Evolutionary conservation across 2,888 invertebrate species (phyloP).

Genomic region (Spatulosminthurus flaviceps): DNA sequence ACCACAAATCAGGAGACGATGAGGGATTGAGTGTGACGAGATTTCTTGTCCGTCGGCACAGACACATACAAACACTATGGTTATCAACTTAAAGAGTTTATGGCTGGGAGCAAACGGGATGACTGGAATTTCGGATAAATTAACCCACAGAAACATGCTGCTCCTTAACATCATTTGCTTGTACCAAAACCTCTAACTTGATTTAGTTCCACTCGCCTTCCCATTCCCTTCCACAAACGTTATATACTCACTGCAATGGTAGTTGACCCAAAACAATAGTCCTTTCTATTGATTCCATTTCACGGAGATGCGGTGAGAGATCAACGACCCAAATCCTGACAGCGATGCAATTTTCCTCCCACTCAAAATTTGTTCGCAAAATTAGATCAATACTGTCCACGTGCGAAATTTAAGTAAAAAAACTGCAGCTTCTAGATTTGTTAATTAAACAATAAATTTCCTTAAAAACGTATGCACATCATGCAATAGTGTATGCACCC

Average conservation of each 20-base stretch:
- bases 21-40: background rate
- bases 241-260: background rate
- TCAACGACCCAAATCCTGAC: too few relatives aligned
- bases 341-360: too few relatives aligned
- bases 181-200: background rate
- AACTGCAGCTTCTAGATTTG: too few relatives aligned
- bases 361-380: too few relatives aligned
- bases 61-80: too few relatives aligned
- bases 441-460: too few relatives aligned
- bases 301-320: too few relatives aligned
- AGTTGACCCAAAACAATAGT: background rate
- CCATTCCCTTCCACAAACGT: background rate
- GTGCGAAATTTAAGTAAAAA: too few relatives aligned
- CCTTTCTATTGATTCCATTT: background rate
- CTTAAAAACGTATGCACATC: too few relatives aligned
- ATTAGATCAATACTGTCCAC: too few relatives aligned
- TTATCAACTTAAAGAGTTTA: background rate
- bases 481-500: too few relatives aligned
- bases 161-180: constrained; percentile 20
- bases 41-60: constrained; percentile 14
- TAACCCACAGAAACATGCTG: constrained; percentile 18
- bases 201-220: background rate
- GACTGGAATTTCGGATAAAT: background rate
- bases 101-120: background rate
- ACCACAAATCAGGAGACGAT: constrained; percentile 14